Base-by-base conservation (phyloP, 2,113 vertebrate species). In the Poeciliopsis occidentalis region DNA sequence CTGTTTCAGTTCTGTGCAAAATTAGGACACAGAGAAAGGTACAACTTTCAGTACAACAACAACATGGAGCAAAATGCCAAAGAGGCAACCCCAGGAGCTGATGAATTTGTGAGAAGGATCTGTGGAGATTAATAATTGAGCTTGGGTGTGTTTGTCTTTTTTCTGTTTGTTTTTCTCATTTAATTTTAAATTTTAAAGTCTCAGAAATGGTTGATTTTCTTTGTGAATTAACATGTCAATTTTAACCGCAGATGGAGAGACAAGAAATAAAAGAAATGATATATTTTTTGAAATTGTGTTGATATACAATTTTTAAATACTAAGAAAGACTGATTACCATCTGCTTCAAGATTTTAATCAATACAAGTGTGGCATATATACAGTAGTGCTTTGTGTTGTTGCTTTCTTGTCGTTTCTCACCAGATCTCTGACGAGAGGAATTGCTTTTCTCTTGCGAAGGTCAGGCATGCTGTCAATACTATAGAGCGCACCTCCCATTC, bases 391-490 rank as follows among this genome's bases (percentile, higher is more conserved):
- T 75, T 64, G 26, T 76, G 69, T 32, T 4, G 67, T 47, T 80
- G 51, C 47, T 34, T 69, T 63, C 26, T 22, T 64, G 63, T 70
- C 67, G 44, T 51, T 31, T 76, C 97, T 97, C 92, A 99, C 98
- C 97, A 99, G 95, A 91, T 99, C 98, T 87, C 97, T 96, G 91
- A 98, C 97, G 51, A 98, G 91, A 61, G 97, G 97, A 80, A 98
- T 96, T 60, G 97, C 97, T 83, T 99, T 99, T 91, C 97, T 95
- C 92, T 98, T 99, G 73, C 97, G 95, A 73, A 99, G 97, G 92
- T 99, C 98, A 2, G 98, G 98, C 97, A 99, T 99, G 93, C 98
- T 99, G 94, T 99, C 98, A 78, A 99, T 99, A 91, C 98, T 99
- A 93, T 97, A 98, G 77, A 99, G 95, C 44, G 97, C 98, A 0